phyloP scores from a whole-genome alignment of 2,888 invertebrate genomes.

The Cryptocheilus praepositus region DNA sequence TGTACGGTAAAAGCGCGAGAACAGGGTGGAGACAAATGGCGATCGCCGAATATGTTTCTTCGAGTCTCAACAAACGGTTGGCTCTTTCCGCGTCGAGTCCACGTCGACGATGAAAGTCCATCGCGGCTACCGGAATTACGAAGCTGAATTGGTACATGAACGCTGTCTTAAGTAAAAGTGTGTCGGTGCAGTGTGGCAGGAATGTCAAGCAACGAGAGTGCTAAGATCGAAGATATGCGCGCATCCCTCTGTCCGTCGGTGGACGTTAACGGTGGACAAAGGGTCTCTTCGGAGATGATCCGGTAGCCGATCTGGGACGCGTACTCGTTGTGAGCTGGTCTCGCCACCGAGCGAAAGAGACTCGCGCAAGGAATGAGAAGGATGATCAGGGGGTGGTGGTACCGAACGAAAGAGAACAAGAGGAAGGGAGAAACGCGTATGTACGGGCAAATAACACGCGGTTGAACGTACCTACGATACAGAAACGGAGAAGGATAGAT shows the following conservation, averaged over 20 bases:
- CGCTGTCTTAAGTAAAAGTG: too few relatives aligned
- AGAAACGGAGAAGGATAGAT: constrained; percentile 40
- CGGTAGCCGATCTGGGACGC: constrained; percentile 69
- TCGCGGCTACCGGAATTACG: too few relatives aligned
- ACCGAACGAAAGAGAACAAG: not conserved
- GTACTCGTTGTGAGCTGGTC: constrained; percentile 50
- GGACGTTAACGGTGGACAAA: constrained; percentile 41
- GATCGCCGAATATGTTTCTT: not conserved
- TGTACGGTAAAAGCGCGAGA: constrained; percentile 8
- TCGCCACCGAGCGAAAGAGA: constrained; percentile 23
- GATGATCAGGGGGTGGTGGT: constrained; percentile 20
- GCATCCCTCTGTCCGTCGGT: constrained; percentile 24
- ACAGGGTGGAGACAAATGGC: constrained; percentile 11
- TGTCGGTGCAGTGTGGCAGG: constrained; percentile 28
- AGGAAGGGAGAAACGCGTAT: constrained; percentile 38
- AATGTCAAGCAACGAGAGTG: constrained; percentile 12
- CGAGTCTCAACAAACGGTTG: too few relatives aligned
- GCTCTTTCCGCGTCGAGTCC: too few relatives aligned
- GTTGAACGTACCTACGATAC: constrained; percentile 26
- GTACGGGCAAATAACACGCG: constrained; percentile 46
- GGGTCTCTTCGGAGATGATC: constrained; percentile 61
- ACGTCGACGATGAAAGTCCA: too few relatives aligned
- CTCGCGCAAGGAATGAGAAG: constrained; percentile 44
- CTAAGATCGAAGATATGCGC: constrained; percentile 36
- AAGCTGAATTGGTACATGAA: too few relatives aligned